Evolutionary conservation across 2,113 vertebrate species (phyloP).

Genomic region (Pseudorasbora parva): DNA sequence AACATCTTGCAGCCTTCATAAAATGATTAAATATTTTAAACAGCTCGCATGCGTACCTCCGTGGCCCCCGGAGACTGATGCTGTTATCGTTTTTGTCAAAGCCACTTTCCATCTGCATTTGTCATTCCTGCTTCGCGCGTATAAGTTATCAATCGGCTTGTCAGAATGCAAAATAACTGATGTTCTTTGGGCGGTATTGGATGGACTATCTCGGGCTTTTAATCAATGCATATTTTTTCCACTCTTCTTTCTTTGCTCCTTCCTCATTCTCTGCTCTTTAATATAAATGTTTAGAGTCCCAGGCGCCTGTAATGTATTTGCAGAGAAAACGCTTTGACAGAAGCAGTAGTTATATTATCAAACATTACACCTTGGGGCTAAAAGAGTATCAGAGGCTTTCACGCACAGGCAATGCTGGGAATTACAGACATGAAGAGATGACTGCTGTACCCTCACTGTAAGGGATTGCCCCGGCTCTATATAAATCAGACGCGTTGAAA

Average conservation of each 20-base stretch:
- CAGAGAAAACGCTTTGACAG: conserved; percentile 90
- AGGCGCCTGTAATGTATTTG: conserved; percentile 91
- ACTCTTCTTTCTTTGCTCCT: conserved; percentile 63
- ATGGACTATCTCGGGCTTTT: conserved; percentile 99
- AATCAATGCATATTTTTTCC: conserved; percentile 99
- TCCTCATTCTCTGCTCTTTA: conserved; percentile 87
- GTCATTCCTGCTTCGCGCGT: conserved; percentile 95
- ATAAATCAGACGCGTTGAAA: conserved; percentile 92
- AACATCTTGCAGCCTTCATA: conserved; percentile 97
- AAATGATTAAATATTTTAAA: conserved; percentile 99
- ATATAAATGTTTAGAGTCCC: conserved; percentile 97
- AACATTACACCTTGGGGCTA: conserved; percentile 96
- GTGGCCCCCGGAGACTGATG: conserved; percentile 89
- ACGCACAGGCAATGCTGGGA: conserved; percentile 82
- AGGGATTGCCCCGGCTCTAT: conserved; percentile 89
- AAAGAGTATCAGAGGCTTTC: conserved; percentile 93
- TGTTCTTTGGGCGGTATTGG: conserved; percentile 97
- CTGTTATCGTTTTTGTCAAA: conserved; percentile 99
- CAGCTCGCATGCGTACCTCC: conserved; percentile 95
- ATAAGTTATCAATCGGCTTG: conserved; percentile 99
- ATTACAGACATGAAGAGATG: conserved; percentile 81
- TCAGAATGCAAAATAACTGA: conserved; percentile 99
- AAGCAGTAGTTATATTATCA: conserved; percentile 98
- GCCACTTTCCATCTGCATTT: conserved; percentile 98
- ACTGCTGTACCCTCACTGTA: conserved; percentile 78